A percentile compares a stretch with the other conserved stretches of the same genome.
Conservation (phyloP, 2,113 vertebrate species). For the Dasyornis broadbenti region DNA sequence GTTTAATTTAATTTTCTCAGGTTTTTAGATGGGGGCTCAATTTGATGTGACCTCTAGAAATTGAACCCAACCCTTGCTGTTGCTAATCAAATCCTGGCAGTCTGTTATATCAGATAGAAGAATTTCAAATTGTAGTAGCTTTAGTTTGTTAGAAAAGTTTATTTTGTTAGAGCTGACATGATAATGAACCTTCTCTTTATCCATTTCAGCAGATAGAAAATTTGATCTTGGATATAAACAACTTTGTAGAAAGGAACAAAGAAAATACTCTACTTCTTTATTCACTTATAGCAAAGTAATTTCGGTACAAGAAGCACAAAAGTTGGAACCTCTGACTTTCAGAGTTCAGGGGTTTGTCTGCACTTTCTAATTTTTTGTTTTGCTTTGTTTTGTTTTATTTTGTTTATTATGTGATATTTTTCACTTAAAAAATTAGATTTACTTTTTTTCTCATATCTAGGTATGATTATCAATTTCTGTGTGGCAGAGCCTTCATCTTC, state of each 20-base stretch:
- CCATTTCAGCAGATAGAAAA: constrained; percentile 16
- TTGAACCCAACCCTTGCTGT: constrained; percentile 2
- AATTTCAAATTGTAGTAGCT: constrained; percentile 9
- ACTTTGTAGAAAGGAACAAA: not conserved
- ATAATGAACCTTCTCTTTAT: constrained; percentile 34
- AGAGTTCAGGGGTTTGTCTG: not conserved
- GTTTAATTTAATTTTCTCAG: constrained; percentile 62
- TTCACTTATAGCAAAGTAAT: not conserved
- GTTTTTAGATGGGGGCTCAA: constrained; percentile 34
- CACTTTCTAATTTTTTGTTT: not conserved
- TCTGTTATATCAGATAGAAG: not conserved
- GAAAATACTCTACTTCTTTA: not conserved
- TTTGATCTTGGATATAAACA: not conserved
- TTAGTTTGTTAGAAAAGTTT: constrained; percentile 33
- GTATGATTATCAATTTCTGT: not conserved
- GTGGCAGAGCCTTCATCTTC: not conserved
- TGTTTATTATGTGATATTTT: not conserved
- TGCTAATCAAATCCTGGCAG: constrained; percentile 44
- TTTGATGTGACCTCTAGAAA: constrained; percentile 53
- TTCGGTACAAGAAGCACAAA: not conserved
- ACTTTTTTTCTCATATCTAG: not conserved
- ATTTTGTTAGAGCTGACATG: not conserved
- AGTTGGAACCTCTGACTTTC: not conserved
- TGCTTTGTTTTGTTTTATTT: not conserved
- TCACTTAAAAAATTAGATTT: not conserved